Conservation (phyloP, 2,888 invertebrate species). For the Apamea sordens region DNA sequence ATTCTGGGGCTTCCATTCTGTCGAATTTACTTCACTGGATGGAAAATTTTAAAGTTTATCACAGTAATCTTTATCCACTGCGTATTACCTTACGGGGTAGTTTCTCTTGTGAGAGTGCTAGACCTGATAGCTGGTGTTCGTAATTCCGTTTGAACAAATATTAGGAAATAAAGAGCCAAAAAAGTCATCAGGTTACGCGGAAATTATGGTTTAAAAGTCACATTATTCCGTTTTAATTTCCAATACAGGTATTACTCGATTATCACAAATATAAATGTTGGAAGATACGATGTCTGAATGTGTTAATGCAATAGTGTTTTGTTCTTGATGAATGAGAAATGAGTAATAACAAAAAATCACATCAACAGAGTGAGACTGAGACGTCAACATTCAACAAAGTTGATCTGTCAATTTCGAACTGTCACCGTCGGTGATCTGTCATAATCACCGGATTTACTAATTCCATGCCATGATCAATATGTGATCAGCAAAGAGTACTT, state of each 20-base stretch:
- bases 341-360: conserved; percentile 36
- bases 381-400: conserved; percentile 30
- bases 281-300: conserved; percentile 6
- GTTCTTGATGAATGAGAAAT: conserved; percentile 46
- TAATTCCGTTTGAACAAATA: conserved; percentile 1
- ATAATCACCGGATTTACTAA: background rate
- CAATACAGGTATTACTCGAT: conserved; percentile 4
- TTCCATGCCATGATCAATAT: background rate
- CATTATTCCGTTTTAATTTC: conserved; percentile 48
- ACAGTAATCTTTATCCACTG: conserved; percentile 4
- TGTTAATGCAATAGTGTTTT: conserved; percentile 30
- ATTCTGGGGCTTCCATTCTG: conserved; percentile 81
- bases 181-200: conserved; percentile 18
- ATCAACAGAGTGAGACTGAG: conserved; percentile 22
- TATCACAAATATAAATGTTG: conserved; percentile 8
- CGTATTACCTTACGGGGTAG: background rate
- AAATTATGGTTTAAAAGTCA: conserved; percentile 31
- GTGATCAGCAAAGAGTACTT: background rate
- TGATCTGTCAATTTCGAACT: background rate
- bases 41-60: background rate
- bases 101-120: background rate
- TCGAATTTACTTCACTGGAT: conserved; percentile 13
- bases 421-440: conserved; percentile 8
- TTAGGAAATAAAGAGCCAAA: conserved; percentile 18
- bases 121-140: conserved; percentile 8